Evolutionary conservation across 2,888 invertebrate species (phyloP).

Genomic region (Kuschelorhynchus macadamiae): DNA sequence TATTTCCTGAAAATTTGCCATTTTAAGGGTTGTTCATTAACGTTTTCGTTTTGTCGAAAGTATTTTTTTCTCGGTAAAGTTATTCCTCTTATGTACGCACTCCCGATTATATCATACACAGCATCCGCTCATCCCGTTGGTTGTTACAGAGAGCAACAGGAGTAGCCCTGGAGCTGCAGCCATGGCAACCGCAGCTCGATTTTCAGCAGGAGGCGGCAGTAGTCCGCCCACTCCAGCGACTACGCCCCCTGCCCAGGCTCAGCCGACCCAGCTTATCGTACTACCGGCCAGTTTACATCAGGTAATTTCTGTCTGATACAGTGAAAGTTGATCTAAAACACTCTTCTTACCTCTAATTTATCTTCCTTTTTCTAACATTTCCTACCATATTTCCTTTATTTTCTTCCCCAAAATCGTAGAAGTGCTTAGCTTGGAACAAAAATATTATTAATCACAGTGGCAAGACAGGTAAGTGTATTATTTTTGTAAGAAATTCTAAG

Average conservation of each 20-base stretch:
- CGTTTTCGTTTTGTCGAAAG: slow-evolving; percentile 19
- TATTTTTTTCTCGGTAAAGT: slow-evolving; percentile 20
- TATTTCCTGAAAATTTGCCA: slow-evolving; percentile 26
- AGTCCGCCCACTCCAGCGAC: slow-evolving; percentile 68
- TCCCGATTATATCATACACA: slow-evolving; percentile 17
- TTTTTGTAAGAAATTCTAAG: neutral
- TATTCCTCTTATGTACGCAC: slow-evolving; percentile 17
- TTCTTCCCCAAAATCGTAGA: too few relatives aligned
- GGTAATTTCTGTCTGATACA: slow-evolving; percentile 60
- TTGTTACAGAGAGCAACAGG: slow-evolving; percentile 66
- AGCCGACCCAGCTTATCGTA: slow-evolving; percentile 69
- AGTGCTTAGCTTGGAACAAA: neutral
- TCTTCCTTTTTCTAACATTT: too few relatives aligned
- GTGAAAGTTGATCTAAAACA: slow-evolving; percentile 28
- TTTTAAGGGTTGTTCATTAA: slow-evolving; percentile 28
- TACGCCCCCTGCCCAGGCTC: slow-evolving; percentile 67
- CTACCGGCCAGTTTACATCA: slow-evolving; percentile 69
- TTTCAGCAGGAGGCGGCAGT: slow-evolving; percentile 72
- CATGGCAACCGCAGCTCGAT: slow-evolving; percentile 73
- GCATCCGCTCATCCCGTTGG: slow-evolving; percentile 53
- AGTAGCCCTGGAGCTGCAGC: slow-evolving; percentile 67
- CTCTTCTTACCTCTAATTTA: too few relatives aligned
- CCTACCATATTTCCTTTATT: neutral
- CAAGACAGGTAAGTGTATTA: slow-evolving; percentile 18
- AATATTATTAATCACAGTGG: slow-evolving; percentile 8